These are phyloP conservation scores for Morpho achilles DNA, from an alignment of 2,888 invertebrate genomes.

Conservation along the genomic window DNA sequence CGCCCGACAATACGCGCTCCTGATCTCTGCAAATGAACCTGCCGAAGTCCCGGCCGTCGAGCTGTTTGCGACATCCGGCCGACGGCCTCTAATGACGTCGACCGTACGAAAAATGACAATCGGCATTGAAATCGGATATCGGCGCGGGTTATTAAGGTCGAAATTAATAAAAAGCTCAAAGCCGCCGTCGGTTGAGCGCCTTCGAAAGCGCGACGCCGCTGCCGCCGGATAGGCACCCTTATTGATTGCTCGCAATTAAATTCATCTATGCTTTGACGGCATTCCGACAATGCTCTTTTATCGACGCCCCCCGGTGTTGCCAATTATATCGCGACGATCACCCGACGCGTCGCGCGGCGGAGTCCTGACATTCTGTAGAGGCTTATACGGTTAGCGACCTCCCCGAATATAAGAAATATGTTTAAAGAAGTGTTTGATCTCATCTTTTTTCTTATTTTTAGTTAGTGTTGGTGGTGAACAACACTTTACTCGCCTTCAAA, in stretches of 20 bases:
- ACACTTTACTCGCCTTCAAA: no score
- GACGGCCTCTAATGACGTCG: constrained; percentile 8
- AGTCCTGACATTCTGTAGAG: no score
- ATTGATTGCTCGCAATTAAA: constrained; percentile 58
- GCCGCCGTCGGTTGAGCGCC: constrained; percentile 41
- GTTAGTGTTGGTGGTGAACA: no score
- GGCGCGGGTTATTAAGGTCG: constrained; percentile 43
- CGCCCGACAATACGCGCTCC: background rate
- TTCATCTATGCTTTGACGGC: constrained; percentile 55
- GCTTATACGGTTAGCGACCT: no score
- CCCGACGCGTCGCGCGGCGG: constrained; percentile 4
- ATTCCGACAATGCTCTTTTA: constrained; percentile 31
- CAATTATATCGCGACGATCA: background rate
- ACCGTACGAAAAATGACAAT: constrained; percentile 23
- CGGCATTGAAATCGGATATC: constrained; percentile 24
- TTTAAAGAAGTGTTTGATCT: no score
- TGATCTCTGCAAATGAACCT: background rate
- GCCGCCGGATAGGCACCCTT: constrained; percentile 46
- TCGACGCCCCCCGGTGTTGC: constrained; percentile 20
- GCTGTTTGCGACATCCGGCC: background rate
- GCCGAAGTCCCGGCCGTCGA: background rate
- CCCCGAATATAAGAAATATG: no score
- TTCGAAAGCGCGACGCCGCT: constrained; percentile 45
- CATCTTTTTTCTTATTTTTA: no score
- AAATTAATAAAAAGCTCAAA: constrained; percentile 63